Conservation (phyloP, 2,888 invertebrate species). For the Leucophenga montana region DNA sequence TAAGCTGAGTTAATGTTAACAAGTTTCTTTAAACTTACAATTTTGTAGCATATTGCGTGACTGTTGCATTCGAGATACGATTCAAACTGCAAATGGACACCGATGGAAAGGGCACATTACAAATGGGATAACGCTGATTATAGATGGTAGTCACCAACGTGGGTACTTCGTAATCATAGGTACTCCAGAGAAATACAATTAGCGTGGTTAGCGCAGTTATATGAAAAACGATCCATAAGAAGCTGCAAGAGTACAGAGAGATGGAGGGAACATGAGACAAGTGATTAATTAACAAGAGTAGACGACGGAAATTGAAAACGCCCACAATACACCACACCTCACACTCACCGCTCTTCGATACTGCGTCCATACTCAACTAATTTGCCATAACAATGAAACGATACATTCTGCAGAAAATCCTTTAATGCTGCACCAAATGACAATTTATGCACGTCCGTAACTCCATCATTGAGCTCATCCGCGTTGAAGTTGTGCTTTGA, state of each 20-base stretch:
- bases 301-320: constrained; percentile 51
- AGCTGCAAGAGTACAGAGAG: constrained; percentile 52
- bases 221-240: constrained; percentile 68
- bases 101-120: constrained; percentile 76
- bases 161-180: constrained; percentile 48
- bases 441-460: constrained; percentile 49
- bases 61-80: constrained; percentile 73
- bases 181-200: constrained; percentile 60
- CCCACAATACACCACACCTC: constrained; percentile 19
- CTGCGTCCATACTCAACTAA: constrained; percentile 64
- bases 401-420: constrained; percentile 68
- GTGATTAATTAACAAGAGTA: constrained; percentile 32
- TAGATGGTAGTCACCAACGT: constrained; percentile 58
- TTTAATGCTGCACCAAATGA: constrained; percentile 58
- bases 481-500: constrained; percentile 26
- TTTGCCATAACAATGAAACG: constrained; percentile 70
- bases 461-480: constrained; percentile 28
- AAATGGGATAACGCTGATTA: constrained; percentile 74
- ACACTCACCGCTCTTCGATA: constrained; percentile 63
- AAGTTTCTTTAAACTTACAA: constrained; percentile 60
- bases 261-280: no score
- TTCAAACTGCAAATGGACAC: constrained; percentile 78
- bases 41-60: constrained; percentile 65
- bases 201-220: constrained; percentile 59
- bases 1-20: no score